Evolutionary conservation across 2,888 invertebrate genomes (phyloP).

Genomic region (Pyrocoelia pectoralis): DNA sequence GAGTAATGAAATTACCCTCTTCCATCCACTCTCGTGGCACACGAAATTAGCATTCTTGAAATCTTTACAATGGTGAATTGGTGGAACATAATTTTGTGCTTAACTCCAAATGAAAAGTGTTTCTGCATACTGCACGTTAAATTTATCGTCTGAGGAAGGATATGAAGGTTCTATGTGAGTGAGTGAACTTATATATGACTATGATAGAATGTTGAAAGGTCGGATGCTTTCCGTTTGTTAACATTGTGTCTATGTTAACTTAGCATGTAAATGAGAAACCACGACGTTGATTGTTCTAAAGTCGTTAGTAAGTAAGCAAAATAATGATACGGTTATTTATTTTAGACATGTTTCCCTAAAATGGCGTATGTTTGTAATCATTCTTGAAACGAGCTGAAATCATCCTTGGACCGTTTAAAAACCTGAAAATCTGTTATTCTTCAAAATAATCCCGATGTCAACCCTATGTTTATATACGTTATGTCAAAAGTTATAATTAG

Average conservation of each 20-base stretch:
- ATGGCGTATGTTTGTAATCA: not conserved
- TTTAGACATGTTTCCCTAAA: not conserved
- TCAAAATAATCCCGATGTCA: not conserved
- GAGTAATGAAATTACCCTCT: too few relatives aligned
- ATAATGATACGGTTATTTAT: constrained; percentile 1
- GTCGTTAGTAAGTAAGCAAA: constrained; percentile 7
- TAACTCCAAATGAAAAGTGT: constrained; percentile 14
- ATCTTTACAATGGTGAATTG: constrained; percentile 4
- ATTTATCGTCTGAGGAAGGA: constrained; percentile 22
- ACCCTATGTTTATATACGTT: not conserved
- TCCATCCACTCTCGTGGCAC: too few relatives aligned
- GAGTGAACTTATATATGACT: not conserved
- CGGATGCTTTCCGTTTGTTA: constrained; percentile 18
- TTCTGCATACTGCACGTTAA: constrained; percentile 14
- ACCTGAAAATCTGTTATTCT: not conserved
- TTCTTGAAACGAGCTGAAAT: not conserved
- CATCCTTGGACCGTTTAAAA: not conserved
- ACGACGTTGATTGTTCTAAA: constrained; percentile 11
- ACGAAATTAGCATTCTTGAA: not conserved
- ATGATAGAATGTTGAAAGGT: constrained; percentile 25
- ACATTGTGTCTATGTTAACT: constrained; percentile 27
- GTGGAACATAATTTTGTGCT: constrained; percentile 3
- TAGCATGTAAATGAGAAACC: constrained; percentile 20
- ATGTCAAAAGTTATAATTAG: not conserved
- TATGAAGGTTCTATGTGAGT: constrained; percentile 6